Conservation (phyloP, 2,888 invertebrate genomes). For the Euclidia mi region DNA sequence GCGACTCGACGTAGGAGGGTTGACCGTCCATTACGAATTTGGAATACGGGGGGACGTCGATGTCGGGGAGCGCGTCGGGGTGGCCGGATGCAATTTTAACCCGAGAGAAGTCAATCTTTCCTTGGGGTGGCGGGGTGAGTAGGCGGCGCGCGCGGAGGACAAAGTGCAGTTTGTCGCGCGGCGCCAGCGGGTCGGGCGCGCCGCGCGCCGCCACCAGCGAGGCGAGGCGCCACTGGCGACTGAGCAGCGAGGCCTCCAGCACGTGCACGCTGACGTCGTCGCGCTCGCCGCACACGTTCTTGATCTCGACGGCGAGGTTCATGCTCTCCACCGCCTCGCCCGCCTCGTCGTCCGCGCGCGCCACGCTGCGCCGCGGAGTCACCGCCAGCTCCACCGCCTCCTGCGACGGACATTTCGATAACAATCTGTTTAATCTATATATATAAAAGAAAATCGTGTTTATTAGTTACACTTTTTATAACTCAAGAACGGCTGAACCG, state of each 20-base stretch:
- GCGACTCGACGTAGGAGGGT: slow-evolving; percentile 66
- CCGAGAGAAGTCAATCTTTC: slow-evolving; percentile 71
- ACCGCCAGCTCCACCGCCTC: slow-evolving; percentile 90
- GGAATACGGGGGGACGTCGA: slow-evolving; percentile 71
- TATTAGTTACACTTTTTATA: too few relatives aligned
- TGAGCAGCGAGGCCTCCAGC: slow-evolving; percentile 90
- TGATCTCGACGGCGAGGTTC: slow-evolving; percentile 92
- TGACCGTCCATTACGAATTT: slow-evolving; percentile 75
- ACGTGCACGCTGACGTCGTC: slow-evolving; percentile 90
- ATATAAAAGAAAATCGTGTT: too few relatives aligned
- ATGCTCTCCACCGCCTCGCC: slow-evolving; percentile 88
- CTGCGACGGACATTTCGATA: slow-evolving; percentile 60
- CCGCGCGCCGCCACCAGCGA: slow-evolving; percentile 73
- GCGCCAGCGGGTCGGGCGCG: slow-evolving; percentile 65
- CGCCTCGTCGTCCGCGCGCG: slow-evolving; percentile 68
- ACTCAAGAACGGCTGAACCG: too few relatives aligned
- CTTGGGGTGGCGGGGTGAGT: slow-evolving; percentile 60
- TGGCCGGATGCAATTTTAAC: slow-evolving; percentile 71
- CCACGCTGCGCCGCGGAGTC: slow-evolving; percentile 87
- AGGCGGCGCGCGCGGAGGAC: slow-evolving; percentile 77
- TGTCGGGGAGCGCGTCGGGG: slow-evolving; percentile 63
- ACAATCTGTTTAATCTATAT: too few relatives aligned
- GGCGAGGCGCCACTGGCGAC: slow-evolving; percentile 90
- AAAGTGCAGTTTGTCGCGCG: slow-evolving; percentile 81
- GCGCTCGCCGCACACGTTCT: slow-evolving; percentile 92